Evolutionary conservation across 2,888 invertebrate species (phyloP), one percentile per base, ranked within the genome.

Genomic region (Bhutanitis thaidina): DNA sequence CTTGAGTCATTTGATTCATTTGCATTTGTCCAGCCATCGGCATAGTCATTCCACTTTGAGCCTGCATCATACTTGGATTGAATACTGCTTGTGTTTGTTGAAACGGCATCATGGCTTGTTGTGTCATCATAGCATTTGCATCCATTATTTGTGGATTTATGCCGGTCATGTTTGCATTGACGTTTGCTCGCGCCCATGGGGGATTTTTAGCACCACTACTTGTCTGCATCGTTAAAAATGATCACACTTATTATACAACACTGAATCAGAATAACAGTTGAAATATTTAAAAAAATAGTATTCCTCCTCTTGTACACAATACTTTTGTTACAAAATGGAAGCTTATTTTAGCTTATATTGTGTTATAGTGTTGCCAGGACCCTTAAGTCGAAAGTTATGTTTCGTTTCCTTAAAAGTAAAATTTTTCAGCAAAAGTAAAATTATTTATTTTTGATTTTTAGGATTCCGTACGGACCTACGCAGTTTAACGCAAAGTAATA

Each of bases 121-220:
- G 92, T 37, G 92, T 91, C 80, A 94, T 92, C 86, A 93, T 91
- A 27, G 92, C 89, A 59, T 89, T 91, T 64, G 93, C 93, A 65
- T 92, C 93, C 89, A 94, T 90, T 74, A 93, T 91, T 74, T 88
- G 88, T 67, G 93, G 93, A 72, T 93, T 93, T 69, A 94, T 91
- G 68, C 92, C 93, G 80, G 91, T 86, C 73, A 92, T 90, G 64
- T 80, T 87, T 64, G 87, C 75, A 57, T 80, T 88, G 59, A 85
- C 85, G 54, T 80, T 89, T 54, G 93, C 91, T 55, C 94, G 91
- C 60, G 93, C 94, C 95, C 96, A 96, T 54, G 96, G 95, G 47
- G 95, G 94, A 79, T 95, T 96, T 80, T 96, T 96, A 55, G 93
- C 91, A 54, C 91, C 92, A 57, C 93, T 92, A 47, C 85, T 83